Base-by-base conservation (phyloP, 2,113 vertebrate species). In the Corynorhinus townsendii region DNA sequence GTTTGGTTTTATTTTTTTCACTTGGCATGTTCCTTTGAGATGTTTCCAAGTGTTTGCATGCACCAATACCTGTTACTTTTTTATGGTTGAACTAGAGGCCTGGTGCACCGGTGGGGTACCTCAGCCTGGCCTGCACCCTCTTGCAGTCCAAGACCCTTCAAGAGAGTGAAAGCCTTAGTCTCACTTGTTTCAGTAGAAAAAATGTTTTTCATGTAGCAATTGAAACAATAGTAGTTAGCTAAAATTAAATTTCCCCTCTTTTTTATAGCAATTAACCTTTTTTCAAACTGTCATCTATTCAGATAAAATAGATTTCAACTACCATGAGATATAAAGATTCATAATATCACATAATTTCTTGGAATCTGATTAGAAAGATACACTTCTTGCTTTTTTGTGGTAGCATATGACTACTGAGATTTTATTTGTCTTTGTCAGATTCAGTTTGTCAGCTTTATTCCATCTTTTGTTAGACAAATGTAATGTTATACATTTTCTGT, bases 381-480 rank as follows among this genome's bases (percentile, higher is more conserved):
- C 19, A 33, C 1, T 85, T 77, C n/a, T 79, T 79, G 6, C 24
- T 89, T 93, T 86, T 28, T 62, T 68, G 12, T 66, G 47, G 45
- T 38, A 91, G 1, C 10, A 83, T 33, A 89, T 77, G 24, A 86
- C 56, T 30, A 19, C 17, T 85, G 59, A 79, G 8, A 90, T 72
- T 66, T 86, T 83, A 20, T 92, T 76, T 84, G 64, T 6, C 40
- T 66, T 86, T 73, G 52, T 92, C 82, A 76, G 33, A 79, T 84
- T 95, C 15, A 84, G 24, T 86, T 86, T 75, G 22, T 93, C 38
- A 94, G 84, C n/a, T 91, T 64, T 35, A 54, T 38, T 89, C 85
- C 12, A 89, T 94, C 71, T 89, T 89, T 76, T 79, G 30, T 86
- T 83, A 86, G 33, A 17, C 66, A 91, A 96, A 87, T 93, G 35